Evolutionary conservation across 2,888 invertebrate species (phyloP), one percentile per base, ranked within the genome.

Genomic region (Petrophora chlorosata): DNA sequence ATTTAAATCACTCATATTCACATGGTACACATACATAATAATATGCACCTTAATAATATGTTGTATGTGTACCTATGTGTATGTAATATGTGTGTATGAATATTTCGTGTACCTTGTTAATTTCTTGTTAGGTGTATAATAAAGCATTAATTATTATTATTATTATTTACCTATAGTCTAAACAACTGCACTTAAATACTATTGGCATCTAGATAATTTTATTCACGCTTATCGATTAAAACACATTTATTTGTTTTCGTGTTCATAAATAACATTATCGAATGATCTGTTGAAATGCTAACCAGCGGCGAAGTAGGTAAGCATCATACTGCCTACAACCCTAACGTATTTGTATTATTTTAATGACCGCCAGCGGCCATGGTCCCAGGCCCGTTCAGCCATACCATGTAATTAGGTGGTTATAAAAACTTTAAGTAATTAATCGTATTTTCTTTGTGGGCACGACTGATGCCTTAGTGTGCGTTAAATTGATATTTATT

Each of bases 381-480:
- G 61, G 57, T 52, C 59, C 43, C 45, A 30, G 40, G 43, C 56
- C 67, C 68, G 68, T 73, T 68, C 76, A 72, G 70, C 71, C 79
- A 68, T 73, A 81, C 74, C 80, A 63, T 85, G 84, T 85, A 85
- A 86, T 86, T 85, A 85, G 81, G 56, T 59, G 63, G 71, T 76
- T 80, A 80, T 79, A 79, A 85, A 86, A 85, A 82, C 66, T 80
- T 78, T 79, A 78, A 73, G 74, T 83, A 83, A 87, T 88, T 85
- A 87, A 86, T 87, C 81, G 77, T 76, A 65, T 65, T 71, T 68
- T 74, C 70, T 74, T 74, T 71, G 63, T 65, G 59, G 60, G 57
- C 64, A 62, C 60, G 62, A 56, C 66, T 70, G 67, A 57, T 69
- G 65, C 60, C 65, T 29, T 50, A 71, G 76, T 76, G 70, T 72